phyloP scores from a whole-genome alignment of 1,140 invertebrate genomes.

The Aphaenogaster ashmeadi region DNA sequence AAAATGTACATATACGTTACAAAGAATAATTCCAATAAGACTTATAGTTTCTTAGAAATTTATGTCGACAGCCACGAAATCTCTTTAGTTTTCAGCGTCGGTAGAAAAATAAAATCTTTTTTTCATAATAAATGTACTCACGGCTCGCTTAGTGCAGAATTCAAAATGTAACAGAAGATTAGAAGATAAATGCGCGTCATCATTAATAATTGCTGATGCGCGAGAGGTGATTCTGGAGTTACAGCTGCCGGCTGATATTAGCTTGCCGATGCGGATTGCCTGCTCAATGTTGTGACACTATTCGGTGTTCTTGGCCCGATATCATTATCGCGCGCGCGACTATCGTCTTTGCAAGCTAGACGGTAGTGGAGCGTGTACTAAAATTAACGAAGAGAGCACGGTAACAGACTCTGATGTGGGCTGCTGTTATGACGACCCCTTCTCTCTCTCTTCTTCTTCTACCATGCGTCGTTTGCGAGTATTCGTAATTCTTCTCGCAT shows the following conservation, averaged over 20 bases:
- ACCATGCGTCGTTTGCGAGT: neutral
- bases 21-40: neutral
- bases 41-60: neutral
- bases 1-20: neutral
- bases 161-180: slow-evolving; percentile 18
- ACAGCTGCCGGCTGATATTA: neutral
- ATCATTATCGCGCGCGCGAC: slow-evolving; percentile 19
- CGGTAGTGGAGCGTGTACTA: slow-evolving; percentile 37
- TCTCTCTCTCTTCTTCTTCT: slow-evolving; percentile 3
- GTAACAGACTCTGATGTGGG: slow-evolving; percentile 2
- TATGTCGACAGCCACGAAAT: neutral
- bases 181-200: slow-evolving; percentile 27
- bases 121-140: slow-evolving; percentile 11
- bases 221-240: neutral
- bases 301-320: slow-evolving; percentile 43
- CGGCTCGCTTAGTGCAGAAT: neutral
- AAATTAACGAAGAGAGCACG: slow-evolving; percentile 42
- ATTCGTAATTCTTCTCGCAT: neutral
- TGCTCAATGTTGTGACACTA: slow-evolving; percentile 32
- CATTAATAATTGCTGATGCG: neutral
- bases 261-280: neutral
- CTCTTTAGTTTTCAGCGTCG: neutral
- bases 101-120: neutral
- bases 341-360: slow-evolving; percentile 35
- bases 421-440: slow-evolving; percentile 30